phyloP scores from a whole-genome alignment of 2,888 invertebrate species.

The Pyrocoelia pectoralis region DNA sequence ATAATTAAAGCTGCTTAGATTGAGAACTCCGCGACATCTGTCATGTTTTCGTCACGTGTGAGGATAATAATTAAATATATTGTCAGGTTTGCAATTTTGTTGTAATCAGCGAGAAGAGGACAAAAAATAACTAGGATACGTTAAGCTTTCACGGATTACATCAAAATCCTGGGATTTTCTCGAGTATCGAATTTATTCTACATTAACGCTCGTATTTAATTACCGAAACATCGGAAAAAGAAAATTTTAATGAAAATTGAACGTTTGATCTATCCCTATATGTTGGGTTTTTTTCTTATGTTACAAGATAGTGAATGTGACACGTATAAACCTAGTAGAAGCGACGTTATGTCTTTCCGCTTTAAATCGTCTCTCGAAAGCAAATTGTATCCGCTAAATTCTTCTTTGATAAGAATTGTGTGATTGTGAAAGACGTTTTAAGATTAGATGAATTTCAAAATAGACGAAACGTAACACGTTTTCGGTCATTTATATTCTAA shows the following conservation, averaged over 20 bases:
- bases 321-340: neutral
- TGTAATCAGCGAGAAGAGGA: neutral
- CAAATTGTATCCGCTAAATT: neutral
- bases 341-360: neutral
- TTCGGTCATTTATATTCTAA: neutral
- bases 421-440: neutral
- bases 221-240: no score
- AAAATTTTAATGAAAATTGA: no score
- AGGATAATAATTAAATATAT: neutral
- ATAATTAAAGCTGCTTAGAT: conserved; percentile 18
- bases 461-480: neutral
- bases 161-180: no score
- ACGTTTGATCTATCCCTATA: neutral
- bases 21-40: conserved; percentile 16
- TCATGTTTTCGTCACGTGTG: conserved; percentile 13
- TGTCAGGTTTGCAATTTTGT: neutral
- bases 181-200: no score
- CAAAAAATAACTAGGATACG: neutral
- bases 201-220: no score
- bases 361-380: neutral
- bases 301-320: neutral
- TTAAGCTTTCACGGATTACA: no score
- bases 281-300: neutral
- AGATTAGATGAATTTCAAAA: conserved; percentile 1
- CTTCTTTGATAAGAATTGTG: neutral